These are phyloP conservation scores for Melanaphis sacchari DNA, from an alignment of 1,140 invertebrate genomes.

Conservation along the genomic window DNA sequence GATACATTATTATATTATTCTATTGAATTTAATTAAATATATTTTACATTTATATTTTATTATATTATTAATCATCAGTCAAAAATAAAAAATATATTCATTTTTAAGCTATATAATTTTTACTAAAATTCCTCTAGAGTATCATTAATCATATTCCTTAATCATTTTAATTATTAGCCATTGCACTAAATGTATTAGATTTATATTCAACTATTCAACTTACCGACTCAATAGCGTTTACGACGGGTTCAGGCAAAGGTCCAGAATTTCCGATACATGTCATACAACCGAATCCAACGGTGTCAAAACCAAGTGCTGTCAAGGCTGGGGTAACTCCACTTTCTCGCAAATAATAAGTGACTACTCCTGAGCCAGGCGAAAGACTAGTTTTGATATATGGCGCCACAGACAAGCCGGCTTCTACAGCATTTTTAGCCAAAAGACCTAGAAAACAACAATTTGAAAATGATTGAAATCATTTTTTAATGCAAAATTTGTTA, in stretches of 20 bases:
- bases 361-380: conserved; percentile 96
- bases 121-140: too few relatives aligned
- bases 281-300: conserved; percentile 98
- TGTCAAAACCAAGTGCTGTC: conserved; percentile 88
- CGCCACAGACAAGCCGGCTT: conserved; percentile 84
- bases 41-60: too few relatives aligned
- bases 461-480: neutral
- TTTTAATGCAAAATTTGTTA: neutral
- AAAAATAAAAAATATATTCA: too few relatives aligned
- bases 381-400: conserved; percentile 97
- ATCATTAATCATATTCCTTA: too few relatives aligned
- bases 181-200: neutral
- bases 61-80: too few relatives aligned
- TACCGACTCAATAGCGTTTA: conserved; percentile 93
- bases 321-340: conserved; percentile 88
- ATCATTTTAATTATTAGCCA: neutral
- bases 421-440: conserved; percentile 93
- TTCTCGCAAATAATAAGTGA: conserved; percentile 93
- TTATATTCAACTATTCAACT: neutral
- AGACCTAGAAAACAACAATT: conserved; percentile 72
- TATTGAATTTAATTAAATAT: too few relatives aligned
- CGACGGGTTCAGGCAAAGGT: conserved; percentile 88
- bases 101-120: too few relatives aligned
- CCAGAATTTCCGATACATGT: conserved; percentile 99
- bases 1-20: too few relatives aligned